Conservation (phyloP, 2,888 invertebrate species). For the Mythimna albipuncta region DNA sequence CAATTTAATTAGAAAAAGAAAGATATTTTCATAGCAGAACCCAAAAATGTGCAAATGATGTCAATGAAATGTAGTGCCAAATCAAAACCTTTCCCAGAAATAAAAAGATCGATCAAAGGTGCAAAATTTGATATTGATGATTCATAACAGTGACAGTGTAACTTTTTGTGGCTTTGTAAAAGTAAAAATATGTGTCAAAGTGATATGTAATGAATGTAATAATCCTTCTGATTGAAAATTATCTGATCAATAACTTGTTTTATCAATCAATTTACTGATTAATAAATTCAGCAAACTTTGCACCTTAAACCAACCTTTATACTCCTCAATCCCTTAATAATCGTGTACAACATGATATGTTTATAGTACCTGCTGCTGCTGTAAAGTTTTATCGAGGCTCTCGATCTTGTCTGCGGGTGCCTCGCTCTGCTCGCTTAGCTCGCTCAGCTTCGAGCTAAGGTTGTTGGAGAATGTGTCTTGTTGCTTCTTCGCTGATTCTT, state of each 20-base stretch:
- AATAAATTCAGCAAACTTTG: background rate
- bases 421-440: slow-evolving; percentile 79
- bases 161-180: background rate
- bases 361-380: slow-evolving; percentile 91
- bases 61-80: slow-evolving; percentile 50
- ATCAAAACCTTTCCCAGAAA: slow-evolving; percentile 31
- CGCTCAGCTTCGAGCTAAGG: slow-evolving; percentile 90
- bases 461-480: slow-evolving; percentile 86
- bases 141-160: background rate
- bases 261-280: background rate
- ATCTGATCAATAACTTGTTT: background rate
- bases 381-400: slow-evolving; percentile 92
- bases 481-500: slow-evolving; percentile 92
- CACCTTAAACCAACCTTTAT: slow-evolving; percentile 25
- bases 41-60: slow-evolving; percentile 27
- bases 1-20: background rate
- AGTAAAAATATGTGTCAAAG: slow-evolving; percentile 16
- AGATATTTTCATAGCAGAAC: slow-evolving; percentile 22
- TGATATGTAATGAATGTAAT: background rate
- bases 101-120: slow-evolving; percentile 25
- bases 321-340: background rate
- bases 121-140: slow-evolving; percentile 27
- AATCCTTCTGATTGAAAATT: slow-evolving; percentile 2
- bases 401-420: slow-evolving; percentile 89
- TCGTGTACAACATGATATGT: slow-evolving; percentile 9